phyloP scores from a whole-genome alignment of 2,113 vertebrate species.

The Pantherophis guttatus region DNA sequence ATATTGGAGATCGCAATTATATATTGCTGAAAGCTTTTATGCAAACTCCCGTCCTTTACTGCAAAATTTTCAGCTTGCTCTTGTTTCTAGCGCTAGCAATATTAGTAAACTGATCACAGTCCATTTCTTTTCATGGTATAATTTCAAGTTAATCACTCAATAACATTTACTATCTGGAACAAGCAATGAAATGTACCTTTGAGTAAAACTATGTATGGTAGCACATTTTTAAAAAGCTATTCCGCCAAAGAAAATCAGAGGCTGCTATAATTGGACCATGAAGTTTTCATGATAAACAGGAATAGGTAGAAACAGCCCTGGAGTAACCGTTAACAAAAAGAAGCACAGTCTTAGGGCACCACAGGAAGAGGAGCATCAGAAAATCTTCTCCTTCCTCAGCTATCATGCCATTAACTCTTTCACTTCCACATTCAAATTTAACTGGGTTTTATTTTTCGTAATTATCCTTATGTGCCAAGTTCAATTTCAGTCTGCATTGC shows the following conservation, averaged over 20 bases:
- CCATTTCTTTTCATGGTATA: background rate
- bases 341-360: background rate
- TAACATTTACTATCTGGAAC: background rate
- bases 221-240: background rate
- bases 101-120: constrained; percentile 1
- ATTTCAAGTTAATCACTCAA: background rate
- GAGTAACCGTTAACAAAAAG: background rate
- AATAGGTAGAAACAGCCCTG: background rate
- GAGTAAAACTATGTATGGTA: background rate
- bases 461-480: background rate
- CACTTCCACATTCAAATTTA: background rate
- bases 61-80: background rate
- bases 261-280: background rate
- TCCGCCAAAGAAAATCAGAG: background rate
- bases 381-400: background rate
- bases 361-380: background rate
- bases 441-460: background rate
- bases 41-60: background rate
- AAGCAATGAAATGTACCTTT: background rate
- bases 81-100: background rate
- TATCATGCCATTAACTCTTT: background rate
- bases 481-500: background rate
- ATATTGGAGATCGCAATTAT: background rate
- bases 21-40: background rate
- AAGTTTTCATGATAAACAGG: background rate